Evolutionary conservation across 2,797 vertebrate species (phyloP).

Genomic region (Acipenser oxyrinchus): DNA sequence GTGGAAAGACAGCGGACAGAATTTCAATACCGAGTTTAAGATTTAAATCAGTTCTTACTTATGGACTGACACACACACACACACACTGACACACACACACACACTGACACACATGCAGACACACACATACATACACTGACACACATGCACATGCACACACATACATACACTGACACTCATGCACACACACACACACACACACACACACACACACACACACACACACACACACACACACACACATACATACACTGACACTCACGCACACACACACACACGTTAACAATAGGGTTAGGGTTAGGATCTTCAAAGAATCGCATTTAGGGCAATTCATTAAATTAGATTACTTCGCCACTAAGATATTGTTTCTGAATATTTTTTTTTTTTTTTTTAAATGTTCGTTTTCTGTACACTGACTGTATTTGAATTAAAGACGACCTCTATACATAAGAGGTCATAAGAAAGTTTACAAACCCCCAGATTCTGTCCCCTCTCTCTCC

Average conservation of each 20-base stretch:
- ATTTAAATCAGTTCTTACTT: no score
- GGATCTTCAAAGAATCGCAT: no score
- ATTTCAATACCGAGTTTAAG: no score
- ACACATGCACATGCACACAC: constrained; percentile 12
- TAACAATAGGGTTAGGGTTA: neutral
- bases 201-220: constrained; percentile 19
- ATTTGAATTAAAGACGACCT: no score
- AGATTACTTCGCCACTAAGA: no score
- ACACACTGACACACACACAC: constrained; percentile 23
- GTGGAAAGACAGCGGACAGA: no score
- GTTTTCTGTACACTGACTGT: no score
- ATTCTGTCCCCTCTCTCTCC: constrained; percentile 11
- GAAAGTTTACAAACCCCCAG: neutral
- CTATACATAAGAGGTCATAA: no score
- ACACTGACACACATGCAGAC: constrained; percentile 12
- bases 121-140: constrained; percentile 7
- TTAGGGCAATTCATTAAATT: no score
- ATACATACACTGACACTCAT: no score
- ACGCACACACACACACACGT: constrained; percentile 12
- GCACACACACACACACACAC: constrained; percentile 14
- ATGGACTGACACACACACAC: constrained; percentile 11
- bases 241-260: constrained; percentile 5
- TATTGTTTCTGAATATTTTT: no score
- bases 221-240: constrained; percentile 13
- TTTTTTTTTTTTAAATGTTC: no score